A percentile compares a stretch with the other conserved stretches of the same genome.
phyloP scores from a whole-genome alignment of 35 echinoderm and acorn worm genomes.

The Apostichopus japonicus region DNA sequence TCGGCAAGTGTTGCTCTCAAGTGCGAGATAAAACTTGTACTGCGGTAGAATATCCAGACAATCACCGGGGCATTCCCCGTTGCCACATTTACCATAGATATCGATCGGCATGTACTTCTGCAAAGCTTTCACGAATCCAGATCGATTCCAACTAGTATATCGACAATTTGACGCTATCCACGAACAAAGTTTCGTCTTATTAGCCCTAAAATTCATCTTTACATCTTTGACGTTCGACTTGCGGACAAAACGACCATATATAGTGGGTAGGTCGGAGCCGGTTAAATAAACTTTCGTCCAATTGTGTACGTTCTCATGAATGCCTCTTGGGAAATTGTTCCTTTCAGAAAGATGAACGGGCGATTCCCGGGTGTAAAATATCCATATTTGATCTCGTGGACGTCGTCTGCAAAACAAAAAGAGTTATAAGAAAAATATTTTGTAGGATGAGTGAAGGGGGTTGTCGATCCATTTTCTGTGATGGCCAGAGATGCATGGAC shows the following conservation, averaged over 20 bases:
- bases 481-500: no score
- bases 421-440: no score
- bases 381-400: slow-evolving; percentile 31
- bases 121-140: not conserved
- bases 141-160: slow-evolving; percentile 18
- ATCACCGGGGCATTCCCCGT: not conserved
- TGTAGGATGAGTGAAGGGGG: no score
- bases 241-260: slow-evolving; percentile 19
- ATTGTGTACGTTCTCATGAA: slow-evolving; percentile 37
- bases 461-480: not conserved
- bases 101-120: slow-evolving; percentile 39
- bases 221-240: not conserved
- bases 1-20: slow-evolving; percentile 56
- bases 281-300: slow-evolving; percentile 44
- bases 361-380: slow-evolving; percentile 38
- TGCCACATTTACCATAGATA: slow-evolving; percentile 37
- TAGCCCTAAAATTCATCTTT: not conserved
- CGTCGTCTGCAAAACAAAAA: slow-evolving; percentile 6
- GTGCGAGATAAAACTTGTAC: slow-evolving; percentile 67
- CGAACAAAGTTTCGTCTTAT: slow-evolving; percentile 40
- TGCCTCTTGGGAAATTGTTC: slow-evolving; percentile 28
- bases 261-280: slow-evolving; percentile 20
- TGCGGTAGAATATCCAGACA: not conserved
- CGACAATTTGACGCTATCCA: slow-evolving; percentile 46
- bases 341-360: slow-evolving; percentile 12